These are phyloP conservation scores for Erebia palarica DNA, from an alignment of 2,888 invertebrate genomes.

Conservation along the genomic window DNA sequence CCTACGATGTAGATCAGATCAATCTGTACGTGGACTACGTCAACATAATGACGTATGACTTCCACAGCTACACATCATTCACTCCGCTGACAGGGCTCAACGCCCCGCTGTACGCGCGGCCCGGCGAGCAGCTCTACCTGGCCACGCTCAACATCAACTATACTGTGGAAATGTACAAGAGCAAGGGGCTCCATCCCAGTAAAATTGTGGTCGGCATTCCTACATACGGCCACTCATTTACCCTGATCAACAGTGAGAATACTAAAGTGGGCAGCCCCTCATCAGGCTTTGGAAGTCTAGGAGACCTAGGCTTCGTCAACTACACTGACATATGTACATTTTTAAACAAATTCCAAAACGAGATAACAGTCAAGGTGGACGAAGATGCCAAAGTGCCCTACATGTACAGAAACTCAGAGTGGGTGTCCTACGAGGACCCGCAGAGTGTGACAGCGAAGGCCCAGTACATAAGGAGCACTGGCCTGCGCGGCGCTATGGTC, in stretches of 20 bases:
- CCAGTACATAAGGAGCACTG: constrained; percentile 83
- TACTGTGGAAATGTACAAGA: constrained; percentile 89
- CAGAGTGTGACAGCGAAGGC: constrained; percentile 88
- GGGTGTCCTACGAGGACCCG: constrained; percentile 92
- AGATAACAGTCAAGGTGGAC: constrained; percentile 83
- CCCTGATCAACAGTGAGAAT: constrained; percentile 85
- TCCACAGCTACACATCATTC: constrained; percentile 88
- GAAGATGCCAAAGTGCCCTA: constrained; percentile 89
- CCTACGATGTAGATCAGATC: constrained; percentile 90
- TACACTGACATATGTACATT: constrained; percentile 88
- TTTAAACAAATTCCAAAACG: constrained; percentile 71
- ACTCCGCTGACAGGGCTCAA: constrained; percentile 93
- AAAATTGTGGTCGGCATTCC: constrained; percentile 94
- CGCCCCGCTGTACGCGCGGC: constrained; percentile 87
- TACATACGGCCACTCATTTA: constrained; percentile 92
- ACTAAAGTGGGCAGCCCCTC: constrained; percentile 87
- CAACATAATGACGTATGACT: constrained; percentile 96
- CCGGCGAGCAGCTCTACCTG: constrained; percentile 84
- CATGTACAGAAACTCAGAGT: constrained; percentile 85
- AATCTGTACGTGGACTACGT: constrained; percentile 92
- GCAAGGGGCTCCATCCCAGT: constrained; percentile 87
- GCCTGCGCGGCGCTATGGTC: constrained; percentile 91
- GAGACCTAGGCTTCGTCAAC: constrained; percentile 86
- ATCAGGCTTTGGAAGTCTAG: constrained; percentile 85
- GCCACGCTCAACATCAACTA: constrained; percentile 91